Evolutionary conservation across 2,113 vertebrate genomes (phyloP).

Genomic region (Peromyscus californicus): DNA sequence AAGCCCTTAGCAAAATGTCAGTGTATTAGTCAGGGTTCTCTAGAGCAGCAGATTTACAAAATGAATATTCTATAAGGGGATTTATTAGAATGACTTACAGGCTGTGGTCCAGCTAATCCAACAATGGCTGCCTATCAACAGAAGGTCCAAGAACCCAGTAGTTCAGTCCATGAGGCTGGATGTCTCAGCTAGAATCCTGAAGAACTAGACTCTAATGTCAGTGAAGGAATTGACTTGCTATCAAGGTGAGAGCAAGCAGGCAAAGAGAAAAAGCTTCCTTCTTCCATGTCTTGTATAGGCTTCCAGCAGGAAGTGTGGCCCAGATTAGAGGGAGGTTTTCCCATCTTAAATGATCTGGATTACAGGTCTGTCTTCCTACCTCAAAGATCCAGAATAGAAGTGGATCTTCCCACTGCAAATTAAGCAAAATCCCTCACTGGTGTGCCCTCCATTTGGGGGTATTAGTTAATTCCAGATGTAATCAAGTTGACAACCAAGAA

Average conservation of each 20-base stretch:
- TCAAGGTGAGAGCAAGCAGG: background rate
- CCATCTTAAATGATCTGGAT: background rate
- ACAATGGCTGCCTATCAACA: background rate
- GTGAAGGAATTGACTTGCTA: background rate
- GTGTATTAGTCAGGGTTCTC: background rate
- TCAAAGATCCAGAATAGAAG: background rate
- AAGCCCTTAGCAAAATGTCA: constrained; percentile 17
- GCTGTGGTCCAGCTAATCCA: background rate
- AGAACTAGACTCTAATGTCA: background rate
- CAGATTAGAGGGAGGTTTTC: background rate
- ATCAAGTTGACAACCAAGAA: background rate
- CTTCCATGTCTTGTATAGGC: background rate
- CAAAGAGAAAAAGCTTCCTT: background rate
- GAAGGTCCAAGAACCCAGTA: background rate
- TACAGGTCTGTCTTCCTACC: background rate
- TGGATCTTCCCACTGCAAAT: background rate
- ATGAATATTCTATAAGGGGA: background rate
- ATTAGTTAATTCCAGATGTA: background rate
- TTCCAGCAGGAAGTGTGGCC: background rate
- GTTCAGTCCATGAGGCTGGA: background rate
- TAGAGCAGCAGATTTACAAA: background rate
- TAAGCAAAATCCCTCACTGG: background rate
- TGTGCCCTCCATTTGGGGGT: background rate
- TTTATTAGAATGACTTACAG: background rate
- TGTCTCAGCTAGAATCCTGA: background rate